phyloP scores from a whole-genome alignment of 2,888 invertebrate genomes.

The Emmelina monodactyla region DNA sequence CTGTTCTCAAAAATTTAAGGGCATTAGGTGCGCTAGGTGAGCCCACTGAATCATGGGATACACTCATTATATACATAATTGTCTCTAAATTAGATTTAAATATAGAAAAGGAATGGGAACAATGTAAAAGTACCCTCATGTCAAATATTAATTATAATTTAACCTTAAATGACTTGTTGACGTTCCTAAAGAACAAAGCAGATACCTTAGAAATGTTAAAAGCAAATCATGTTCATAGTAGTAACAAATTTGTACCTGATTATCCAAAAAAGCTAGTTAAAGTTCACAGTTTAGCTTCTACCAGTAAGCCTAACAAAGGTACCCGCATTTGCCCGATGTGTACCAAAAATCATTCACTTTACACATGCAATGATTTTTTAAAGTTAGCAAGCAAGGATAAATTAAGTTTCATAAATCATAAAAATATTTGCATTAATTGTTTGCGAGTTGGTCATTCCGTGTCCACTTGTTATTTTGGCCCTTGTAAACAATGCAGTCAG shows the following conservation, averaged over 20 bases:
- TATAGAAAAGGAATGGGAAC: conserved; percentile 14
- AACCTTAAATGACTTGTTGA: not conserved
- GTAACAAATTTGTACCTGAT: not conserved
- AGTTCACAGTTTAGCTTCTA: not conserved
- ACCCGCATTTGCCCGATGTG: conserved; percentile 1
- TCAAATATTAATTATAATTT: not conserved
- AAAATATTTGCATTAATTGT: conserved; percentile 5
- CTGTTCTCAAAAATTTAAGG: conserved; percentile 5
- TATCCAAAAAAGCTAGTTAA: not conserved
- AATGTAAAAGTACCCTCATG: conserved; percentile 1
- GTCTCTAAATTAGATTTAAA: conserved; percentile 12
- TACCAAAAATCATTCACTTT: conserved; percentile 2
- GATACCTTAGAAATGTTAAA: conserved; percentile 4
- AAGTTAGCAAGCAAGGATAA: conserved; percentile 2
- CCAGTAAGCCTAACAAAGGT: not conserved
- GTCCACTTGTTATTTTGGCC: conserved; percentile 3
- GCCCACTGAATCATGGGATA: conserved; percentile 14
- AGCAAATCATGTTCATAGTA: not conserved
- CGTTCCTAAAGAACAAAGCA: too few relatives aligned
- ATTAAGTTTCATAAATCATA: too few relatives aligned
- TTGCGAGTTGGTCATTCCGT: conserved; percentile 3
- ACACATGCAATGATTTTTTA: conserved; percentile 2
- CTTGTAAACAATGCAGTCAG: conserved; percentile 4
- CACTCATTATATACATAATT: conserved; percentile 13
- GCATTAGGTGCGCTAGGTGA: conserved; percentile 5